phyloP scores from a whole-genome alignment of 2,888 invertebrate genomes.

The Pyrrhosoma nymphula region DNA sequence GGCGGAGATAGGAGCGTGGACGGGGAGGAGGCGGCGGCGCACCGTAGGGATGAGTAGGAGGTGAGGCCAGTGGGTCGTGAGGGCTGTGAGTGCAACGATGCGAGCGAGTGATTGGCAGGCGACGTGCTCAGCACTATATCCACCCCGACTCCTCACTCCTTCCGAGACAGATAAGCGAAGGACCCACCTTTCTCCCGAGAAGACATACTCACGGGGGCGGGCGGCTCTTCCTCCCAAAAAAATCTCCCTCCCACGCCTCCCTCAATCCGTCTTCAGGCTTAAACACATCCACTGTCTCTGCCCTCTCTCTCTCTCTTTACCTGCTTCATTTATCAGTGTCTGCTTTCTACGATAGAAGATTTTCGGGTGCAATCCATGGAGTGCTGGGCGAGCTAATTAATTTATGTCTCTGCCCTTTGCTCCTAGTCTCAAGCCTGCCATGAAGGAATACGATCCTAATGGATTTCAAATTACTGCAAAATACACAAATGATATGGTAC shows the following conservation, averaged over 20 bases:
- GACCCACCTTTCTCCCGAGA: slow-evolving; percentile 2
- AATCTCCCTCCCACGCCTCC: not conserved
- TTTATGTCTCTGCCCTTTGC: no score
- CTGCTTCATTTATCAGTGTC: no score
- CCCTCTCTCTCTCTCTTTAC: not conserved
- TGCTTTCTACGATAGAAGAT: not conserved
- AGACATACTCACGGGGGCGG: not conserved
- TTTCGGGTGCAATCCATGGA: no score
- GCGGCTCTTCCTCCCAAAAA: not conserved
- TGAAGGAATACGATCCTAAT: no score
- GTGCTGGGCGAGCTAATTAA: no score
- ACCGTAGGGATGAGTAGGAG: not conserved
- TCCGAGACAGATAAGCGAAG: slow-evolving; percentile 15
- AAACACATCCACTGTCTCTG: not conserved
- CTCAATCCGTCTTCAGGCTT: not conserved
- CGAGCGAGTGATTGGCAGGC: slow-evolving; percentile 44
- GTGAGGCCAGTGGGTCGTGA: slow-evolving; percentile 12
- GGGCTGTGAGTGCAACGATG: not conserved
- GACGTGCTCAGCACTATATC: slow-evolving; percentile 53
- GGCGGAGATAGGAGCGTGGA: slow-evolving; percentile 4
- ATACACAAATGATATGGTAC: no score
- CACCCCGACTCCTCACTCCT: not conserved
- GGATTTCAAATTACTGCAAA: no score
- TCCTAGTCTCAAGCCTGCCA: no score
- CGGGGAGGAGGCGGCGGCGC: not conserved